Evolutionary conservation across 2,797 vertebrate genomes (phyloP).

Genomic region (Toxotes lorentzi): DNA sequence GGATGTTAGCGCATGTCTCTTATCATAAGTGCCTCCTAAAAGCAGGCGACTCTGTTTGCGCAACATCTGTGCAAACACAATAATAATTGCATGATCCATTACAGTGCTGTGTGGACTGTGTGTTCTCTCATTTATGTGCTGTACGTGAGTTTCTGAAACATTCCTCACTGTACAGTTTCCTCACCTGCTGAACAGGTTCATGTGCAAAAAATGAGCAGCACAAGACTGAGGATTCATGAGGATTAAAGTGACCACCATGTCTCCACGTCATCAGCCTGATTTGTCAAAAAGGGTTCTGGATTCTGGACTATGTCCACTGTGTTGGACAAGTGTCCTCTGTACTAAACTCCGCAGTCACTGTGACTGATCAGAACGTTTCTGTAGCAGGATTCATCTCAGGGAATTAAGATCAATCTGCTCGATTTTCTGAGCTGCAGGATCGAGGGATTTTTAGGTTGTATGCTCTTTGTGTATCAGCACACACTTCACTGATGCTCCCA

Average conservation of each 20-base stretch:
- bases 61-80: slow-evolving; percentile 25
- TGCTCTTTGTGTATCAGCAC: too few species aligned
- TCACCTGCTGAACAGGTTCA: background rate
- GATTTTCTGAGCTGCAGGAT: too few species aligned
- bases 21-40: slow-evolving; percentile 2
- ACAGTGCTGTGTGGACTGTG: background rate
- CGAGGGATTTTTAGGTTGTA: too few species aligned
- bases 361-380: too few species aligned
- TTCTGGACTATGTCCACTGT: background rate
- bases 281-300: background rate
- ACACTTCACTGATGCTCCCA: too few species aligned
- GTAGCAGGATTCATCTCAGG: too few species aligned
- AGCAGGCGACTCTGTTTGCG: slow-evolving; percentile 11
- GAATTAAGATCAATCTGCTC: too few species aligned
- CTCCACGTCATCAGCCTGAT: background rate
- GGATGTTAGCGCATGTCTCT: background rate
- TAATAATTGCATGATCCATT: background rate
- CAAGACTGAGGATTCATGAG: too few species aligned
- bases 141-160: background rate
- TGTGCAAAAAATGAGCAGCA: background rate
- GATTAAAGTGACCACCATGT: background rate
- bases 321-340: background rate
- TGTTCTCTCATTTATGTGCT: background rate
- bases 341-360: too few species aligned
- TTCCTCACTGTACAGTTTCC: background rate